Conservation (phyloP, 37 sponge, comb jelly and placozoan species). For the Lycopodina hypogea region DNA sequence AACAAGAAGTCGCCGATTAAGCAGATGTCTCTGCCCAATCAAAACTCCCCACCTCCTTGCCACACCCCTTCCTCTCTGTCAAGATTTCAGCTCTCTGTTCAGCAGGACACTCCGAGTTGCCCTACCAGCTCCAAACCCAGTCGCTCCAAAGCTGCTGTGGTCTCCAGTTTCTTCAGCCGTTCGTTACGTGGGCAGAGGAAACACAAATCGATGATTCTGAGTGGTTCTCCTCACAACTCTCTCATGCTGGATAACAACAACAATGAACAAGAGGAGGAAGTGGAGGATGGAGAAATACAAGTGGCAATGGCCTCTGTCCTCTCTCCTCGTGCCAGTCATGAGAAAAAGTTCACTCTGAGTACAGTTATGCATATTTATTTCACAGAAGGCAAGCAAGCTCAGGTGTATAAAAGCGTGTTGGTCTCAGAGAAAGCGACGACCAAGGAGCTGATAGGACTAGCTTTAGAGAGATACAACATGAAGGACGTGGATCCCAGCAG, state of each 20-base stretch:
- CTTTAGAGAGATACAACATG: conserved; percentile 67
- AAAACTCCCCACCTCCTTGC: not conserved
- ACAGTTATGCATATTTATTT: conserved; percentile 66
- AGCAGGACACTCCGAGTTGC: not conserved
- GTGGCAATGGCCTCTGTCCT: not conserved
- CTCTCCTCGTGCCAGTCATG: conserved; percentile 19
- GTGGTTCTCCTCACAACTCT: not conserved
- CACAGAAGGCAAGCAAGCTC: conserved; percentile 30
- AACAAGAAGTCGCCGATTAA: not conserved
- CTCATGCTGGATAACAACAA: not conserved
- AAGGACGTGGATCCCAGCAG: conserved; percentile 19
- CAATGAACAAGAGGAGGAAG: not conserved
- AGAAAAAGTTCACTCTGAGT: conserved; percentile 43
- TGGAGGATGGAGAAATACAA: not conserved
- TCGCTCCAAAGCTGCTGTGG: not conserved
- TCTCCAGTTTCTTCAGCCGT: conserved; percentile 27
- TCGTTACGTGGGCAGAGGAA: conserved; percentile 33
- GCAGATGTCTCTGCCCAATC: not conserved
- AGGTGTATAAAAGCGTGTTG: conserved; percentile 69
- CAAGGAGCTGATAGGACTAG: conserved; percentile 58
- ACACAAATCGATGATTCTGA: not conserved
- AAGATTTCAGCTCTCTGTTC: not conserved
- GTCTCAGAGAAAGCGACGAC: conserved; percentile 60
- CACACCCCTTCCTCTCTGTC: not conserved
- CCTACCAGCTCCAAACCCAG: not conserved